Evolutionary conservation across 2,888 invertebrate genomes (phyloP).

Genomic region (Strigamia maritima): DNA sequence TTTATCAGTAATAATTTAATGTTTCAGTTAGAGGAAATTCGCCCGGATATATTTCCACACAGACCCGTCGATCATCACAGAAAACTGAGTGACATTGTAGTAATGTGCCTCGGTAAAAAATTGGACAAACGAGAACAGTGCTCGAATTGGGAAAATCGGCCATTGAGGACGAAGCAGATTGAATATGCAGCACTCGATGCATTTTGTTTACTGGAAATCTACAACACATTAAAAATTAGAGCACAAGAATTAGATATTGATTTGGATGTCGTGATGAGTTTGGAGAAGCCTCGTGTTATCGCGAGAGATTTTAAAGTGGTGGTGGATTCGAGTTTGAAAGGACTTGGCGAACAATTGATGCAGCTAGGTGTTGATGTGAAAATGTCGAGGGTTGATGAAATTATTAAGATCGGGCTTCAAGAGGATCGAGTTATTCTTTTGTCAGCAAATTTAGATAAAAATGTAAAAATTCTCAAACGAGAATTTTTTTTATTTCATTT

Average conservation of each 20-base stretch:
- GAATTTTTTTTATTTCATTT: too few relatives aligned
- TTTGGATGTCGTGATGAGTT: too few relatives aligned
- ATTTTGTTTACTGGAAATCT: constrained; percentile 43
- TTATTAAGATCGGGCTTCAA: too few relatives aligned
- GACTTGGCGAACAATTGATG: constrained; percentile 63
- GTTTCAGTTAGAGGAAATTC: constrained; percentile 35
- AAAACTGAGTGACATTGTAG: constrained; percentile 66
- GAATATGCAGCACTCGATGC: constrained; percentile 64
- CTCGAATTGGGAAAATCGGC: constrained; percentile 85
- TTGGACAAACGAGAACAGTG: constrained; percentile 85
- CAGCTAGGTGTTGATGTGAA: constrained; percentile 63
- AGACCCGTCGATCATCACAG: constrained; percentile 51
- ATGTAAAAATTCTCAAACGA: too few relatives aligned
- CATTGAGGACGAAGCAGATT: constrained; percentile 72
- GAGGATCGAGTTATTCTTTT: too few relatives aligned
- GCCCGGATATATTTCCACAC: constrained; percentile 43
- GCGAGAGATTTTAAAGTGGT: constrained; percentile 53
- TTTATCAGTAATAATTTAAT: too few relatives aligned
- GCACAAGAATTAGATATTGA: too few relatives aligned
- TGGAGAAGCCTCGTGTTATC: too few relatives aligned
- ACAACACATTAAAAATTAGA: too few relatives aligned
- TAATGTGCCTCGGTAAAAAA: constrained; percentile 69
- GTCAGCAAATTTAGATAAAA: too few relatives aligned
- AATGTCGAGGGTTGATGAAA: constrained; percentile 56
- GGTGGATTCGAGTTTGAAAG: constrained; percentile 59